Evolutionary conservation across 2,797 vertebrate species (phyloP).

Genomic region (Fistularia tabacaria): DNA sequence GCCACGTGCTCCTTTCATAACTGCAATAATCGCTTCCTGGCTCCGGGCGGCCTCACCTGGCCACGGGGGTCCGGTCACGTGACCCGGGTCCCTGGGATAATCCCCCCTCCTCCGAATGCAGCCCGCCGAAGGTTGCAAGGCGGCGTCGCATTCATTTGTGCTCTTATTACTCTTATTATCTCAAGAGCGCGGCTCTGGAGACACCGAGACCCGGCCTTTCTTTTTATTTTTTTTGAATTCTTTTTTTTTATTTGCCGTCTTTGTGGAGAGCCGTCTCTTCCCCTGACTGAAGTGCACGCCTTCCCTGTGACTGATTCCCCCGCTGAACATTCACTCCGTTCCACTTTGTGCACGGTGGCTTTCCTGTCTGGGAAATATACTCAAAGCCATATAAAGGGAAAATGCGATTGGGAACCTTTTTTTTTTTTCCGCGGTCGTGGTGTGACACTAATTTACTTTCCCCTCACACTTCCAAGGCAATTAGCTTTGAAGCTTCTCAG

Average conservation of each 20-base stretch:
- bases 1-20: too few relatives aligned
- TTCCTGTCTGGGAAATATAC: constrained; percentile 61
- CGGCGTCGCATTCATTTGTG: constrained; percentile 39
- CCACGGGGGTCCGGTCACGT: too few relatives aligned
- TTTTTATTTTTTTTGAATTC: constrained; percentile 6
- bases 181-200: constrained; percentile 43
- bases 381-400: constrained; percentile 71
- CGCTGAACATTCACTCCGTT: constrained; percentile 63
- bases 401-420: constrained; percentile 69
- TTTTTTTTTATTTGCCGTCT: constrained; percentile 7
- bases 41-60: too few relatives aligned
- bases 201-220: constrained; percentile 47
- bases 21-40: too few relatives aligned
- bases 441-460: constrained; percentile 80
- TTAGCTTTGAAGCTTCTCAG: constrained; percentile 82
- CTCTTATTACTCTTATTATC: constrained; percentile 53
- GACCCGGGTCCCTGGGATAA: too few relatives aligned
- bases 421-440: constrained; percentile 63
- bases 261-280: constrained; percentile 41
- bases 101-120: too few relatives aligned
- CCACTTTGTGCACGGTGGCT: constrained; percentile 56
- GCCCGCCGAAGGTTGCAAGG: constrained; percentile 17
- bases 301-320: constrained; percentile 60
- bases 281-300: constrained; percentile 48
- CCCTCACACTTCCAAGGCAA: constrained; percentile 79